Evolutionary conservation across 2,888 invertebrate species (phyloP), one percentile per base, ranked within the genome.

Genomic region (Epirrita christyi): DNA sequence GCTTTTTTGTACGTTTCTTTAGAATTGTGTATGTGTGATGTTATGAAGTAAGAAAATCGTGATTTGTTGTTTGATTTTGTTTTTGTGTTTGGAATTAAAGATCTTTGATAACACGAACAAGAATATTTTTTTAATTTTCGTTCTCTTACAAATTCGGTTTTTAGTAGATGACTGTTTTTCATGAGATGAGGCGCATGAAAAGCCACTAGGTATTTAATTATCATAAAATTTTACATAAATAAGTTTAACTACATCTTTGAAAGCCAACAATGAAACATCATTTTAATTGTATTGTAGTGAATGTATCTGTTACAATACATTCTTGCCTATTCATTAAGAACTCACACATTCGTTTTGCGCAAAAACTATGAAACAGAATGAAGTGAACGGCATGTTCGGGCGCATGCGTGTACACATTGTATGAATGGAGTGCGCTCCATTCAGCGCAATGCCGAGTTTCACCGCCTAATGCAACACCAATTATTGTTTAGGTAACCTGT

Each of bases 381-480:
- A 71, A 71, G 77, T 74, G 80, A 82, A 75, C 74, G 78, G 71
- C 66, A 69, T 70, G 68, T 68, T 63, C 66, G 72, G 2, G 21
- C 21, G 77, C 76, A 78, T 71, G 70, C 78, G 78, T 79, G 75
- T 75, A 75, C 68, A 72, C 67, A 66, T 57, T 70, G 78, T 73
- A 85, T 87, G 88, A 88, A 88, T 88, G 88, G 79, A 75, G 70
- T 75, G 72, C 75, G 71, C 71, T 80, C 75, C 86, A 86, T 87
- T 87, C 75, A 85, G 67, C 68, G 70, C 72, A 71, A 64, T 63
- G 68, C 67, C 55, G 59, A 64, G 71, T 70, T 72, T 78, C 75
- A 73, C 74, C 71, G 70, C 73, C 74, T 51, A 81, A 75, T 79
- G 83, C 83, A 81, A 79, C 74, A 70, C 64, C 73, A 74, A 78